A percentile compares a stretch with the other conserved stretches of the same genome.
Evolutionary conservation across 2,113 vertebrate species (phyloP).

Genomic region (Sinocyclocheilus maitianheensis): DNA sequence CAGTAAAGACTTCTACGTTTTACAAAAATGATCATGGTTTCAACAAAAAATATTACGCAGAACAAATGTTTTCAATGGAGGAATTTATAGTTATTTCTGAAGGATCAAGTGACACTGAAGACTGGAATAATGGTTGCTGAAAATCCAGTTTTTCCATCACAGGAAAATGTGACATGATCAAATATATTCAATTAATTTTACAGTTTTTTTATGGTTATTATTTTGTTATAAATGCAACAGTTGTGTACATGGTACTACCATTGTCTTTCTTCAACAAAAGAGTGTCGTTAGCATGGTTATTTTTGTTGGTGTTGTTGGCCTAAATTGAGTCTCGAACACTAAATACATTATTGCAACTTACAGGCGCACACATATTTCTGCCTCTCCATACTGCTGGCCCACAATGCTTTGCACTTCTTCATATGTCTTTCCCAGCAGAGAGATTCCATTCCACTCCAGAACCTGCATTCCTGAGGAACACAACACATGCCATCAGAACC

Average conservation of each 20-base stretch:
- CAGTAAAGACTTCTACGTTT: too few relatives aligned
- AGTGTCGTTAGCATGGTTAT: background rate
- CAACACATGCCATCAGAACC: background rate
- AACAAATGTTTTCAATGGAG: too few relatives aligned
- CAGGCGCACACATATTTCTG: slow-evolving; percentile 99
- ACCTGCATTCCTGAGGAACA: slow-evolving; percentile 91
- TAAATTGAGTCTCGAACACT: background rate
- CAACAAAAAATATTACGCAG: too few relatives aligned
- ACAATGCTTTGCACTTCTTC: slow-evolving; percentile 96
- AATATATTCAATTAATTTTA: too few relatives aligned
- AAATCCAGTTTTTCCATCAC: too few relatives aligned
- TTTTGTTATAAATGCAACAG: background rate
- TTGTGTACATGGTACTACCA: background rate
- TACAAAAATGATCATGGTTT: too few relatives aligned
- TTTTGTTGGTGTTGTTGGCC: too few relatives aligned
- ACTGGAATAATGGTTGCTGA: too few relatives aligned
- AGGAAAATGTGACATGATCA: too few relatives aligned
- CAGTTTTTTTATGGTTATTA: too few relatives aligned
- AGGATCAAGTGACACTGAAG: background rate
- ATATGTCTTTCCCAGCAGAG: slow-evolving; percentile 91
- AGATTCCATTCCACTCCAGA: slow-evolving; percentile 95
- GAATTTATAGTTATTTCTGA: background rate
- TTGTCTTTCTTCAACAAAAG: background rate
- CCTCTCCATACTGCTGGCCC: slow-evolving; percentile 90
- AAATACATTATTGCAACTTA: slow-evolving; percentile 82